These are phyloP conservation scores for Dicaeum eximium DNA, from an alignment of 2,113 vertebrate species.

Conservation along the genomic window DNA sequence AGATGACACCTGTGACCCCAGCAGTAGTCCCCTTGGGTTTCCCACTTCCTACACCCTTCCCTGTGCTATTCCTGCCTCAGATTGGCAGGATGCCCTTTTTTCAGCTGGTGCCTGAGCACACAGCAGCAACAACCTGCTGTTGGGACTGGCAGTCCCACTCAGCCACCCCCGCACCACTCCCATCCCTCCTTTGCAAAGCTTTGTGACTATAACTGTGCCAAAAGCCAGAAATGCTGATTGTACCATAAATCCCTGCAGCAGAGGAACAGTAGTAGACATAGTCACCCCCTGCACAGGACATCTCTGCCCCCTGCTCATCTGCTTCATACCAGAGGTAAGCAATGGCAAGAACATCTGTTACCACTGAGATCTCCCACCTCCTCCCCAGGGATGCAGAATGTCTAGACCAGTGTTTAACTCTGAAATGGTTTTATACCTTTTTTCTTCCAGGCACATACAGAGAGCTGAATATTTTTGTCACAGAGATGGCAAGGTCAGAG, in stretches of 20 bases:
- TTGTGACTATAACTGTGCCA: background rate
- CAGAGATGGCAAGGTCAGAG: background rate
- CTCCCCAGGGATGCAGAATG: background rate
- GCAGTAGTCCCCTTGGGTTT: background rate
- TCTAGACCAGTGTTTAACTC: background rate
- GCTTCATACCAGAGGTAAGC: accelerated
- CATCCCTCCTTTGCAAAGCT: background rate
- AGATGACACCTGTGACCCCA: background rate
- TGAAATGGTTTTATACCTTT: background rate
- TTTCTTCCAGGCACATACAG: background rate
- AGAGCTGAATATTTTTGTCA: slow-evolving; percentile 15
- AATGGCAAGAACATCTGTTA: background rate
- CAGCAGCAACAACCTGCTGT: background rate
- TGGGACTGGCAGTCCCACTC: background rate
- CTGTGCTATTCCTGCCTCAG: background rate
- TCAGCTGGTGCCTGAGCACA: background rate
- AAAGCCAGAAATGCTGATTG: background rate
- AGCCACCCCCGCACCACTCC: background rate
- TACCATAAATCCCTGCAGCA: background rate
- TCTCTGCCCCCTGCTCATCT: background rate
- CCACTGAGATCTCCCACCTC: background rate
- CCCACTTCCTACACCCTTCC: background rate
- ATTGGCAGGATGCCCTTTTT: background rate
- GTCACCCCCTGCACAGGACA: background rate
- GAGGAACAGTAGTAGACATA: background rate